Base-by-base conservation (phyloP, 1,140 invertebrate species). In the Eueides isabella region DNA sequence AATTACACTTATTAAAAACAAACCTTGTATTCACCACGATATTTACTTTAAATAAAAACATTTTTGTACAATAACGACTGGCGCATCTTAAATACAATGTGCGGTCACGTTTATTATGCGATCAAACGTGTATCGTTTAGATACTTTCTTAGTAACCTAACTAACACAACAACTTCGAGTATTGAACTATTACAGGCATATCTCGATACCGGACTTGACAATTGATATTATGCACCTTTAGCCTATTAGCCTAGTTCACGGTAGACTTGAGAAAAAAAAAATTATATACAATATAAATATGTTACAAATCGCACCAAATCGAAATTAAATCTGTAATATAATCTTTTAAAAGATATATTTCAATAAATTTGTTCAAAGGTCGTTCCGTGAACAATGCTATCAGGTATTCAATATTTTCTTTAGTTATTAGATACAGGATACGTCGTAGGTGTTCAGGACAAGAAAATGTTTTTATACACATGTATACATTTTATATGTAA, bases 121-220 rank as follows among this genome's bases (percentile, higher is more conserved):
- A 55, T 26, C 48, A 26, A 55, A 26, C 2, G 2, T 26, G 23
- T 55, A 55, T 26, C 48, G 26, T 26, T 26, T 4, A 26, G 48
- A 55, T 55, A 55, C 48, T 1, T 26, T 26, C 19, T 55, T 12
- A 55, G 19, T 55, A 55, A 55, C 48, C 23, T 55, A 55, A 55
- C 19, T 55, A 55, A 55, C 48, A 55, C 48, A 55, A 55, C 48
- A 55, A 55, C 48, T 55, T 55, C 23, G 48, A 55, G 48, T 55
- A 55, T 55, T 55, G 48, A 55, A 55, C 48, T 55, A 26, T 55
- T 55, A 26, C 48, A 55, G 48, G 48, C 48, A 55, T 55, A 55
- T 55, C 48, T 55, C 48, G 6, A 55, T 26, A 55, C 23, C 48
- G 11, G 48, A 3, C 19, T 55, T 55, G 48, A 44, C 16, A 44